These are phyloP conservation scores for Cryptosula pallasiana DNA, from an alignment of 2,888 invertebrate genomes.

Conservation along the genomic window DNA sequence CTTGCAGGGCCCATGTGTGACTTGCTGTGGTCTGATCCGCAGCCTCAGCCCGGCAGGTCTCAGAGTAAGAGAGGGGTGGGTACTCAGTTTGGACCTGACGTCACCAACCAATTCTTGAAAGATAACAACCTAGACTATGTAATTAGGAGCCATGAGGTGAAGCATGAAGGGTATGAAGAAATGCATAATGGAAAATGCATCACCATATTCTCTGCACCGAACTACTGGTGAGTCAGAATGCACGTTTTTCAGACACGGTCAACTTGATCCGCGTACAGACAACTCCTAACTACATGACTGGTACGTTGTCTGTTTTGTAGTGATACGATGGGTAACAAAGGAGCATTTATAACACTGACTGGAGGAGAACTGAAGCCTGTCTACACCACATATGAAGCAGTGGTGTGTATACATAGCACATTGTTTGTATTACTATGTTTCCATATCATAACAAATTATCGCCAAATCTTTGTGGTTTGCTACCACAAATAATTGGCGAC, in stretches of 20 bases:
- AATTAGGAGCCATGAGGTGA: constrained; percentile 95
- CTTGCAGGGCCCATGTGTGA: constrained; percentile 85
- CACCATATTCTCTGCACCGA: constrained; percentile 98
- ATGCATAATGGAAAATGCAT: constrained; percentile 93
- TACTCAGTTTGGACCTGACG: constrained; percentile 96
- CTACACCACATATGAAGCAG: constrained; percentile 87
- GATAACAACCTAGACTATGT: constrained; percentile 85
- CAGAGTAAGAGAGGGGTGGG: constrained; percentile 96
- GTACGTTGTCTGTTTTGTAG: constrained; percentile 58
- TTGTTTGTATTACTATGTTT: no score
- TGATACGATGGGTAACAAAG: constrained; percentile 98
- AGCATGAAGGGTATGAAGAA: constrained; percentile 90
- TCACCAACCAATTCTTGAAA: constrained; percentile 74
- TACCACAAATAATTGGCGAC: no score
- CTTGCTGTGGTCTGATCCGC: constrained; percentile 96
- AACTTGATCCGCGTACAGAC: no score
- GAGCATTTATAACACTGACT: constrained; percentile 90
- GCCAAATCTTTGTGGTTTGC: no score
- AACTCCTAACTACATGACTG: not conserved
- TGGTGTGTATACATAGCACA: constrained; percentile 72
- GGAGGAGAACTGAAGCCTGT: constrained; percentile 82
- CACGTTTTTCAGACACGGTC: no score
- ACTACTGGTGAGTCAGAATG: constrained; percentile 95
- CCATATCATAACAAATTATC: no score
- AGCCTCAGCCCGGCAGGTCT: constrained; percentile 77